Evolutionary conservation across 2,888 invertebrate genomes (phyloP), one percentile per base, ranked within the genome.

Genomic region (Crossocerus cetratus): DNA sequence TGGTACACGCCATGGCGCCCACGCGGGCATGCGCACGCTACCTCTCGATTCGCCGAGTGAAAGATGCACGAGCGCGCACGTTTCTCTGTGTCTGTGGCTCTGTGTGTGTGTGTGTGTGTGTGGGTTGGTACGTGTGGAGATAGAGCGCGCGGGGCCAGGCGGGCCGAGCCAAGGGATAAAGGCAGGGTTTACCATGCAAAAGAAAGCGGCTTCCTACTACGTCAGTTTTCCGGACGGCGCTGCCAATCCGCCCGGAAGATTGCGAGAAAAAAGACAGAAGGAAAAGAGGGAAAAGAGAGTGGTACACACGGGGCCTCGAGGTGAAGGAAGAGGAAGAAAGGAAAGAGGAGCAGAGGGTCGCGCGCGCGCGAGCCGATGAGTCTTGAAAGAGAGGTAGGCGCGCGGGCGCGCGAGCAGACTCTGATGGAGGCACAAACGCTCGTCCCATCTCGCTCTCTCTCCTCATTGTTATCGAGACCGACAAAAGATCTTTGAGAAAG

Each of bases 401-500:
- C 32, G 65, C 63, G 67, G 23, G 59, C n/a, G n/a, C n/a, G n/a
- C n/a, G n/a, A n/a, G n/a, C n/a, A n/a, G n/a, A n/a, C n/a, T 64
- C 72, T 60, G 72, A 65, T 72, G 68, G 60, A 59, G 70, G 57
- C 64, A 56, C 69, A 72, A 78, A 76, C 60, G 70, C 64, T 62
- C 59, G 16, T 20, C 55, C 23, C 59, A 21, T 42, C 56, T 76
- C 74, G 5, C 32, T 32, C 32, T 32, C 20, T 42, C 54, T 76
- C 74, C 59, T 72, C 77, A 66, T 72, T 72, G 65, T 69, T 65
- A 68, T 59, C 45, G 62, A 49, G 54, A 45, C 65, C 71, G 69
- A 76, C 70, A 74, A 81, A 76, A 64, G 76, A 72, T 72, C 70
- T 67, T 68, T 62, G 65, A 60, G 72, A 71, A 70, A 72, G 45